phyloP scores from a whole-genome alignment of 2,113 vertebrate genomes.

The Urocolius indicus region DNA sequence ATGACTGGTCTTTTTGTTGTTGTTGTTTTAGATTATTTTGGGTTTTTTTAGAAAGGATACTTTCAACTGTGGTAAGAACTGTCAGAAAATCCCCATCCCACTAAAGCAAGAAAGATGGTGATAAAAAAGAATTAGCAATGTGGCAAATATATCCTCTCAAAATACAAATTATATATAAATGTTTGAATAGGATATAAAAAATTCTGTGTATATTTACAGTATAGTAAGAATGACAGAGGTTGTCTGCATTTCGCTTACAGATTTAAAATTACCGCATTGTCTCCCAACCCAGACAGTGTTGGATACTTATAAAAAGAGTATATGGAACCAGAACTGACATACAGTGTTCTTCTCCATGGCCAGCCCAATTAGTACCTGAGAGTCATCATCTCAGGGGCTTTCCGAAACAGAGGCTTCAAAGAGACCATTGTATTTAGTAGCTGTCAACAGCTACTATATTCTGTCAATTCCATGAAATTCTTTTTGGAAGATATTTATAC shows the following conservation, averaged over 20 bases:
- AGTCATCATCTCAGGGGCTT: not conserved
- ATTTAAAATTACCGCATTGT: not conserved
- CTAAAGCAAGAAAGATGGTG: not conserved
- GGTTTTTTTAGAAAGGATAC: not conserved
- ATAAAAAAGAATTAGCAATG: not conserved
- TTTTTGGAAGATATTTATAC: not conserved
- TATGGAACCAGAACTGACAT: not conserved
- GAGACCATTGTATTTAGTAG: not conserved
- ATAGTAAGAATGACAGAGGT: not conserved
- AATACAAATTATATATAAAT: not conserved
- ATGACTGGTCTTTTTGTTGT: not conserved
- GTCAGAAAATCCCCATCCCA: not conserved
- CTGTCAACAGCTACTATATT: not conserved
- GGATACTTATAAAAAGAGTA: not conserved
- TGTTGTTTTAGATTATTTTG: not conserved
- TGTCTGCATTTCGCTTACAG: not conserved
- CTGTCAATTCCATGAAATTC: not conserved
- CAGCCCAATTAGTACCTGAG: not conserved
- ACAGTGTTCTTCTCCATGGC: not conserved
- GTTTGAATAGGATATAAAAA: not conserved
- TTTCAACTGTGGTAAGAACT: not conserved
- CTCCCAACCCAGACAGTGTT: not conserved
- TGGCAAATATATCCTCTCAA: not conserved
- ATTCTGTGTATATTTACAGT: not conserved
- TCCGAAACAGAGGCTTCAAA: not conserved